phyloP scores from a whole-genome alignment of 2,888 invertebrate species.

The Parnassius glacialis region DNA sequence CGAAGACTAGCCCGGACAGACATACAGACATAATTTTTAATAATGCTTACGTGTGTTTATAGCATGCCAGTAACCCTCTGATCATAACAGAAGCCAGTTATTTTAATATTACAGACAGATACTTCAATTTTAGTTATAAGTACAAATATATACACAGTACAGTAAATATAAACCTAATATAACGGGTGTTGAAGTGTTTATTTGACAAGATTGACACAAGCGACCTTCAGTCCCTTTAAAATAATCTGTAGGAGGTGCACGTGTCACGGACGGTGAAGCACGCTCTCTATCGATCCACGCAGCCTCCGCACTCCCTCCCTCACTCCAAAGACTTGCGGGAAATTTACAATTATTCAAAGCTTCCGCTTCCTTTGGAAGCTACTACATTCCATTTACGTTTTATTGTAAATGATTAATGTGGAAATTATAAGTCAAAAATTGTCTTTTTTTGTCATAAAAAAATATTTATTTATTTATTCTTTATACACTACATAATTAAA shows the following conservation, averaged over 20 bases:
- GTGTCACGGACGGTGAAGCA: conserved; percentile 4
- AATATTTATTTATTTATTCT: too few relatives aligned
- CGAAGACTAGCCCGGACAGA: too few relatives aligned
- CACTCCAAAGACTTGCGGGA: conserved; percentile 5
- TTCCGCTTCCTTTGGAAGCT: neutral
- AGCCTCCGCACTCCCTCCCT: conserved; percentile 6
- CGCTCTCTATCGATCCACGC: conserved; percentile 21
- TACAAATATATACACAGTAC: too few relatives aligned
- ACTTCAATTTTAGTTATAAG: too few relatives aligned
- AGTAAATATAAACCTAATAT: too few relatives aligned
- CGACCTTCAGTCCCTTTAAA: conserved; percentile 14
- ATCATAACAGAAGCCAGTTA: too few relatives aligned
- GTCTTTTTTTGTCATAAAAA: too few relatives aligned
- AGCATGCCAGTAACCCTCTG: too few relatives aligned
- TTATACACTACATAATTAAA: too few relatives aligned
- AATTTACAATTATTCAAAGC: conserved; percentile 24
- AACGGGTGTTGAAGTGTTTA: conserved; percentile 2
- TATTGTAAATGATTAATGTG: conserved; percentile 1
- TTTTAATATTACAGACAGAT: too few relatives aligned
- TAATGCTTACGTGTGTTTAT: too few relatives aligned
- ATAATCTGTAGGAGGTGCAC: neutral
- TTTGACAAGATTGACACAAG: conserved; percentile 2
- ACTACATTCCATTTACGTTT: conserved; percentile 2
- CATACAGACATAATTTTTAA: too few relatives aligned
- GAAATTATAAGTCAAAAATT: neutral